Percentiles rank a stretch among this genome's conserved stretches.
phyloP scores from a whole-genome alignment of 2,888 invertebrate species.

The Anoncus sp. region DNA sequence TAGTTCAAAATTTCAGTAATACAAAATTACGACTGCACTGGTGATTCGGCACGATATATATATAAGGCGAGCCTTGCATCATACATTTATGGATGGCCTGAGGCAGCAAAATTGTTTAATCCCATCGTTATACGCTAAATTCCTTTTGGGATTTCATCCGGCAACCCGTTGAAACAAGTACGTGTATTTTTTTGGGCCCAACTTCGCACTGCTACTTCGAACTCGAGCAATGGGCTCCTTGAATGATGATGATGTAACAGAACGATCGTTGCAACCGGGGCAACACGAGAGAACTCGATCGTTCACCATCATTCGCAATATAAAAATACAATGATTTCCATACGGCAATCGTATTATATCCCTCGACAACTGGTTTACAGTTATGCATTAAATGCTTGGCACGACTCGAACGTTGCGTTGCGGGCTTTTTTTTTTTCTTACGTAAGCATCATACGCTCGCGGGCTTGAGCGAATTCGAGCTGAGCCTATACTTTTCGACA shows the following conservation, averaged over 20 bases:
- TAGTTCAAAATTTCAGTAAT: not conserved
- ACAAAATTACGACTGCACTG: not conserved
- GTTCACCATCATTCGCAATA: slow-evolving; percentile 67
- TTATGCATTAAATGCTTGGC: slow-evolving; percentile 70
- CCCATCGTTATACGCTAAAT: slow-evolving; percentile 17
- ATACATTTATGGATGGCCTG: slow-evolving; percentile 66
- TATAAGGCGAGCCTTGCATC: slow-evolving; percentile 60
- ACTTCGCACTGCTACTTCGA: slow-evolving; percentile 31
- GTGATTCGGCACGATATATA: not conserved
- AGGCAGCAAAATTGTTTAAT: slow-evolving; percentile 76
- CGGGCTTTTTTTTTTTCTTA: slow-evolving; percentile 51
- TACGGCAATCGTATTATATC: slow-evolving; percentile 75
- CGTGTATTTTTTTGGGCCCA: slow-evolving; percentile 34
- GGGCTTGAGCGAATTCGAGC: slow-evolving; percentile 32
- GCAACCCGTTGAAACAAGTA: slow-evolving; percentile 29
- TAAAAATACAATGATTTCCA: slow-evolving; percentile 77
- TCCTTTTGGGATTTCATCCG: slow-evolving; percentile 29
- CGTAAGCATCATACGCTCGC: slow-evolving; percentile 38
- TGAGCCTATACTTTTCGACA: slow-evolving; percentile 23
- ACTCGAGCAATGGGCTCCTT: slow-evolving; percentile 27
- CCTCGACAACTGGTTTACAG: slow-evolving; percentile 75
- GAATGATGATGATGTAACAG: slow-evolving; percentile 52
- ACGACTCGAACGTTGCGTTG: slow-evolving; percentile 57
- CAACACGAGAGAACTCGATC: slow-evolving; percentile 39
- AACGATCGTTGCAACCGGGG: slow-evolving; percentile 31